These are phyloP conservation scores for Mugil cephalus DNA, from an alignment of 2,113 vertebrate genomes.

Conservation along the genomic window DNA sequence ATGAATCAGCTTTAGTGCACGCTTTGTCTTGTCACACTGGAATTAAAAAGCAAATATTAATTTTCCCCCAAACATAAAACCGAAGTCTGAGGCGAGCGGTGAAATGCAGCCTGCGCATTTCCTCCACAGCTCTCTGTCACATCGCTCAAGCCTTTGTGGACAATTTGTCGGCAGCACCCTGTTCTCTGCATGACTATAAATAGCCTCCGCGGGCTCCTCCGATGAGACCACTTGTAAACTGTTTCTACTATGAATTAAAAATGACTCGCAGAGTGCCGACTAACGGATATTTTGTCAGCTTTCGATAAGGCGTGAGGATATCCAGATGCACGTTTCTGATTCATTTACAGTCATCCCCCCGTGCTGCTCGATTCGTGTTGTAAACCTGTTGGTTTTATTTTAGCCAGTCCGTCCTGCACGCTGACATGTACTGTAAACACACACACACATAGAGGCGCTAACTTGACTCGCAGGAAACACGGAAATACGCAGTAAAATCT, in stretches of 20 bases:
- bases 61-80: background rate
- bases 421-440: background rate
- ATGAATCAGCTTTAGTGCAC: too few relatives aligned
- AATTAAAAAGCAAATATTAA: too few relatives aligned
- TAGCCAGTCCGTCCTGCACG: constrained; percentile 7
- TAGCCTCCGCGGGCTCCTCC: constrained; percentile 11
- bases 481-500: too few relatives aligned
- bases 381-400: constrained; percentile 25
- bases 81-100: background rate
- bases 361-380: constrained; percentile 11
- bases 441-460: background rate
- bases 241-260: constrained; percentile 68
- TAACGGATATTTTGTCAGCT: constrained; percentile 35
- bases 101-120: constrained; percentile 6
- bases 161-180: constrained; percentile 58
- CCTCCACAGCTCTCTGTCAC: constrained; percentile 39
- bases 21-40: too few relatives aligned
- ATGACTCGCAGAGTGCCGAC: constrained; percentile 46
- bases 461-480: background rate
- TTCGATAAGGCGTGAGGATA: constrained; percentile 46
- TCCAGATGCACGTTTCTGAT: constrained; percentile 42
- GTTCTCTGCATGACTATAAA: constrained; percentile 45
- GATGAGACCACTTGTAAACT: constrained; percentile 58
- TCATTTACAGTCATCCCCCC: constrained; percentile 1
- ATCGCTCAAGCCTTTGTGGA: constrained; percentile 67